Base-by-base conservation (phyloP, 1,140 invertebrate genomes). In the Tetragnatha versicolor region DNA sequence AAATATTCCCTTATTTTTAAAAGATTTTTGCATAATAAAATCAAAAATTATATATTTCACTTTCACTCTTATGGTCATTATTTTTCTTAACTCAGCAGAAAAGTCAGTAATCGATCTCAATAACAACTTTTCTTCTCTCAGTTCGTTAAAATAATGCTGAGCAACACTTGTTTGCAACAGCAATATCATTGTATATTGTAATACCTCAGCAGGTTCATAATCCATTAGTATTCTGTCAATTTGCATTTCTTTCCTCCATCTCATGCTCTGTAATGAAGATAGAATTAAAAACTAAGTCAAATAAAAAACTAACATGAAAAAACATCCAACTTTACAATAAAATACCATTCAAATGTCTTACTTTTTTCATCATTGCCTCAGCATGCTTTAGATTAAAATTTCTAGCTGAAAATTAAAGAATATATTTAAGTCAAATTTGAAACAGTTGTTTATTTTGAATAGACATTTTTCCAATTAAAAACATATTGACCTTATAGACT, bases 211-310 rank as follows among this genome's bases (percentile, higher is more conserved):
- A 2, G 61, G 37, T 27, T 65, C 14, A 17, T 42, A 65, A 42
- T 65, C 61, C 4, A 25, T 33, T 17, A 65, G 14, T 4, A 65
- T 65, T 3, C 35, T 65, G 3, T 65, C 61, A 27, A 65, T 65
- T 27, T 65, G 61, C 12, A 63, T 39, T 65, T 45, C 37, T 27
- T 65, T 65, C 12, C 37, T 42, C 61, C 61, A 65, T 65, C 2
- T 45, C 7, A 65, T 35, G 29, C 42, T 7, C 60, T 63, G 7
- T 37, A 1, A 39, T 25, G 39, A 25, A 22, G 2, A 42, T 12
- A 63, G 1, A 42, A 63, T 6, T 17, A 25, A 1, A 1, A 51
- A 51, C 20, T 10, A 22, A 25, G n/a, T 22, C 6, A 51, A 4
- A 4, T 22, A 51, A 0, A 53, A 9, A 27, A 5, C 27, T 1